phyloP scores from a whole-genome alignment of 2,113 vertebrate genomes.

The Chaetodon trifascialis region DNA sequence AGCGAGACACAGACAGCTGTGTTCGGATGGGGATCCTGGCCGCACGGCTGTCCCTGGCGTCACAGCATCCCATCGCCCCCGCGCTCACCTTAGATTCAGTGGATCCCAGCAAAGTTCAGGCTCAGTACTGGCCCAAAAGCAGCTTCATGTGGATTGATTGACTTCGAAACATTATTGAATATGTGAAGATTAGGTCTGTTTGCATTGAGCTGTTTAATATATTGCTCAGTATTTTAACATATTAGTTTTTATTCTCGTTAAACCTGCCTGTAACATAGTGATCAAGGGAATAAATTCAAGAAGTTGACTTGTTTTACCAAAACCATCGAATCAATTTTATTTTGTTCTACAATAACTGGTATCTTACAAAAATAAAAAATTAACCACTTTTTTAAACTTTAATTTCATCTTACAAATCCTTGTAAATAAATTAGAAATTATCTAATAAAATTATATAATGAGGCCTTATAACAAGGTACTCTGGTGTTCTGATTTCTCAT shows the following conservation, averaged over 20 bases:
- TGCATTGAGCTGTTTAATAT: neutral
- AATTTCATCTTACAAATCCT: neutral
- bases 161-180: neutral
- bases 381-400: neutral
- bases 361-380: neutral
- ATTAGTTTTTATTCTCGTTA: neutral
- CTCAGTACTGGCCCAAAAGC: constrained; percentile 78
- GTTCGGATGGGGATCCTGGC: constrained; percentile 87
- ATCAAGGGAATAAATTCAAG: neutral
- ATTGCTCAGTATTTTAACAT: neutral
- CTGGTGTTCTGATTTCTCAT: neutral
- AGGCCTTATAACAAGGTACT: neutral
- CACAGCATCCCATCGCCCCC: constrained; percentile 84
- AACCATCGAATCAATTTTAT: neutral
- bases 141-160: constrained; percentile 75
- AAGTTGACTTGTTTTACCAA: neutral
- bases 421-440: constrained; percentile 2
- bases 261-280: neutral
- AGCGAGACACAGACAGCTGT: constrained; percentile 84
- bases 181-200: neutral
- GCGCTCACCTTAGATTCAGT: constrained; percentile 79
- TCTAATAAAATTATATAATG: neutral
- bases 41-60: constrained; percentile 84
- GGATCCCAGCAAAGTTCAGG: constrained; percentile 72
- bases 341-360: neutral